phyloP scores from a whole-genome alignment of 2,113 vertebrate species.

The Pontoporia blainvillei region DNA sequence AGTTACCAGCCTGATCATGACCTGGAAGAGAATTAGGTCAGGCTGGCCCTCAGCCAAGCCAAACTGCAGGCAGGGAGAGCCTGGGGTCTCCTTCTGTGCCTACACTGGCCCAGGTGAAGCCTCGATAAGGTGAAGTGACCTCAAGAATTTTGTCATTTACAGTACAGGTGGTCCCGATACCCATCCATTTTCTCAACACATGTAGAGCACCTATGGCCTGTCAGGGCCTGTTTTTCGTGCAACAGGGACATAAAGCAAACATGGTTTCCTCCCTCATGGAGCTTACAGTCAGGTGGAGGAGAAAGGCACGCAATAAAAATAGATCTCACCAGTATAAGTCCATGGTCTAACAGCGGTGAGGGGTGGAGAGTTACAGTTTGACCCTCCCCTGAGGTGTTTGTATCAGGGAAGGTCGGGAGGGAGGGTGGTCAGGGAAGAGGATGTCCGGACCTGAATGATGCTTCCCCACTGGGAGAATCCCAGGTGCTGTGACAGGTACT shows the following conservation, averaged over 20 bases:
- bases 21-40: not conserved
- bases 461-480: not conserved
- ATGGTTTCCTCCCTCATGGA: not conserved
- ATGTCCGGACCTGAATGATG: not conserved
- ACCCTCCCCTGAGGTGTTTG: not conserved
- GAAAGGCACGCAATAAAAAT: not conserved
- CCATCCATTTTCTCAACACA: not conserved
- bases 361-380: not conserved
- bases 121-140: not conserved
- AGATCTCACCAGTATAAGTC: not conserved
- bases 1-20: not conserved
- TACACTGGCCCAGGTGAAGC: not conserved
- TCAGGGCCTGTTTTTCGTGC: not conserved
- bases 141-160: not conserved
- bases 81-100: not conserved
- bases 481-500: not conserved
- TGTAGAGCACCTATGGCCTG: not conserved
- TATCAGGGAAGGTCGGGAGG: not conserved
- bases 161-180: rapidly evolving
- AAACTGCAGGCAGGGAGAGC: not conserved
- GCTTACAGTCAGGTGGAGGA: not conserved
- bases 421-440: too few species aligned
- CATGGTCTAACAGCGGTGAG: rapidly evolving
- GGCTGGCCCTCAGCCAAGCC: not conserved
- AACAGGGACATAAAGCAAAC: not conserved